A percentile compares a stretch with the other conserved stretches of the same genome.
Conservation (phyloP, 1,140 invertebrate species). For the Formica selysi region DNA sequence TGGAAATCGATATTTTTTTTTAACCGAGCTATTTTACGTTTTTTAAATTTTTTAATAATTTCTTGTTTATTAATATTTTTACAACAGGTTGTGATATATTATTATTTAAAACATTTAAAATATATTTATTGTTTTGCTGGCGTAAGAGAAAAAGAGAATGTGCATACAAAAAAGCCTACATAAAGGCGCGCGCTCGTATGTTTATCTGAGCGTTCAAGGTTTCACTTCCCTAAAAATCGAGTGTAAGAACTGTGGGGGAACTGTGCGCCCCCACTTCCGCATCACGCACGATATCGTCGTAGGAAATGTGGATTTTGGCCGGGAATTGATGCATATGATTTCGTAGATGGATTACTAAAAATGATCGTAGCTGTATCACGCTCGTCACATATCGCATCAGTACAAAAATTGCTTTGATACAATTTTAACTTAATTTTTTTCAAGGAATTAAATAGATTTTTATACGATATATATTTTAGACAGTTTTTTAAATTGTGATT, state of each 20-base stretch:
- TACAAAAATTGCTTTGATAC: neutral
- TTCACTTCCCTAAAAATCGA: conserved; percentile 66
- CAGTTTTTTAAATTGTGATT: neutral
- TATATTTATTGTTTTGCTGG: neutral
- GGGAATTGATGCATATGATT: conserved; percentile 80
- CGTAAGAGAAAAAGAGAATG: neutral
- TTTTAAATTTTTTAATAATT: neutral
- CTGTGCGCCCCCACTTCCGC: conserved; percentile 74
- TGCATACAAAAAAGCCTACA: neutral
- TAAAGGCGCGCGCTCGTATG: conserved; percentile 33
- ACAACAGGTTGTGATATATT: neutral
- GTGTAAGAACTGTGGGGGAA: conserved; percentile 7
- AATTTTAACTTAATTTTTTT: neutral
- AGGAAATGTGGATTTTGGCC: conserved; percentile 78
- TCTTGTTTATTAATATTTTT: neutral
- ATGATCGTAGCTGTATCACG: too few relatives aligned
- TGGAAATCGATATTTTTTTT: neutral
- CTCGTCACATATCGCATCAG: neutral
- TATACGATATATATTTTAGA: neutral
- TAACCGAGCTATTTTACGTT: neutral
- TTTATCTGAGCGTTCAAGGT: conserved; percentile 51
- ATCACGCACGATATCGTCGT: conserved; percentile 48
- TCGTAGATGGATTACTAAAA: conserved; percentile 10
- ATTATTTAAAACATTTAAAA: neutral
- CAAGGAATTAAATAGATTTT: neutral